Evolutionary conservation across 2,888 invertebrate genomes (phyloP).

Genomic region (Rhorus exstirpatorius): DNA sequence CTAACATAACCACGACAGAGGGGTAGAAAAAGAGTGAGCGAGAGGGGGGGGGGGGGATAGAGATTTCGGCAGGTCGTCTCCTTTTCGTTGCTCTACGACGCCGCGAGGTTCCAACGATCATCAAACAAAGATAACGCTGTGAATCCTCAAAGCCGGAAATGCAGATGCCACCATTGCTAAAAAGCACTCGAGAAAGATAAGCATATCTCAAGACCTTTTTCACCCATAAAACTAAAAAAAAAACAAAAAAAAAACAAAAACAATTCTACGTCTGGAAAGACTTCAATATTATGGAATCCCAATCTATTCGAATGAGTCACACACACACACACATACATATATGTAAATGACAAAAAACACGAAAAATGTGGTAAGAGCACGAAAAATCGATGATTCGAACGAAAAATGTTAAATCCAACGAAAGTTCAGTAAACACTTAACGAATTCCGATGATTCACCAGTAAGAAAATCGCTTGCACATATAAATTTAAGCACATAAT

Average conservation of each 20-base stretch:
- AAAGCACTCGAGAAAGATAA: constrained; percentile 41
- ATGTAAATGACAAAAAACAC: too few relatives aligned
- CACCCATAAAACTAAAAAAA: neutral
- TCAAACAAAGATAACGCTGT: constrained; percentile 31
- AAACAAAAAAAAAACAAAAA: neutral
- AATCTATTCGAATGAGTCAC: neutral
- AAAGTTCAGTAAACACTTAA: constrained; percentile 25
- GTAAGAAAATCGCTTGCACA: neutral
- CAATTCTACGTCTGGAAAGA: constrained; percentile 9
- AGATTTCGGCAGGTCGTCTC: constrained; percentile 16
- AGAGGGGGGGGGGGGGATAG: neutral
- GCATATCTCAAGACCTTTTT: constrained; percentile 29
- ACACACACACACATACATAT: too few relatives aligned
- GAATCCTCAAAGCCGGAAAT: constrained; percentile 56
- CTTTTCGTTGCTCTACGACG: constrained; percentile 28
- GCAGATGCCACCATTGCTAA: constrained; percentile 39
- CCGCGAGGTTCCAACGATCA: constrained; percentile 24
- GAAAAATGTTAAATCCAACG: neutral
- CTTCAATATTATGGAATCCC: neutral
- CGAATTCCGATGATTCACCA: constrained; percentile 20
- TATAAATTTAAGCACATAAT: constrained; percentile 6
- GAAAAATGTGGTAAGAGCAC: neutral
- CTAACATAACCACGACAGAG: neutral
- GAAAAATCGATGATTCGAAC: neutral
- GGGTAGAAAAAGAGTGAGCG: neutral